Evolutionary conservation across 2,888 invertebrate species (phyloP).

Genomic region (Macropis europaea): DNA sequence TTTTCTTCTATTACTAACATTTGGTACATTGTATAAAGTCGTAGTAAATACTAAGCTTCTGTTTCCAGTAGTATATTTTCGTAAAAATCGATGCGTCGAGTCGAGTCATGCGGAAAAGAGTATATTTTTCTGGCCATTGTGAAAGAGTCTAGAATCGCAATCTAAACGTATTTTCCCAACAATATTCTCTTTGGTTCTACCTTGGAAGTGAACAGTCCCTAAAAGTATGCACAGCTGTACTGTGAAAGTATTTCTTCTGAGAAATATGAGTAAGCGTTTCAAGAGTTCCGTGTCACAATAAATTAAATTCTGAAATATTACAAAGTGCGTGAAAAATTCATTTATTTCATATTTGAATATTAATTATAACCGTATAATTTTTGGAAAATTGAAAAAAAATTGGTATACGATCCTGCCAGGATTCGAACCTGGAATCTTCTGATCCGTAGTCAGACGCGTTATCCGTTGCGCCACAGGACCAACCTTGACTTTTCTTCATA

Average conservation of each 20-base stretch:
- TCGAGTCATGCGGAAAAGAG: no score
- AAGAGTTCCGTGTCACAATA: constrained; percentile 41
- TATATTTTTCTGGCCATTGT: no score
- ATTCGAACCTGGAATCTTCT: constrained; percentile 74
- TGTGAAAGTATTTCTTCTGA: constrained; percentile 33
- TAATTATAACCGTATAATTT: no score
- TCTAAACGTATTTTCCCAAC: constrained; percentile 20
- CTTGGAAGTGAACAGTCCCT: constrained; percentile 6
- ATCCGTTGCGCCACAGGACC: constrained; percentile 74
- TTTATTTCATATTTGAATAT: no score
- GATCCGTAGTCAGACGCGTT: constrained; percentile 74
- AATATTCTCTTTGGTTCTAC: constrained; percentile 1
- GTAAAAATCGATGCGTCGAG: no score
- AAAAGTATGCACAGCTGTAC: constrained; percentile 39
- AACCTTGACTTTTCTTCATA: not conserved
- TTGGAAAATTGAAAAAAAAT: constrained; percentile 13
- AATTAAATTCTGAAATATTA: not conserved
- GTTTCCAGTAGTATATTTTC: no score
- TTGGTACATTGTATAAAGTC: no score
- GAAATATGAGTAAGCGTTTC: constrained; percentile 59
- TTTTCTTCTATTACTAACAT: no score
- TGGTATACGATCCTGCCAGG: constrained; percentile 72
- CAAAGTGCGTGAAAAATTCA: no score
- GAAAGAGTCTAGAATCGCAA: no score
- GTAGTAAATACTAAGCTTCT: no score